phyloP scores from a whole-genome alignment of 2,797 vertebrate species.

The Lerista edwardsae region DNA sequence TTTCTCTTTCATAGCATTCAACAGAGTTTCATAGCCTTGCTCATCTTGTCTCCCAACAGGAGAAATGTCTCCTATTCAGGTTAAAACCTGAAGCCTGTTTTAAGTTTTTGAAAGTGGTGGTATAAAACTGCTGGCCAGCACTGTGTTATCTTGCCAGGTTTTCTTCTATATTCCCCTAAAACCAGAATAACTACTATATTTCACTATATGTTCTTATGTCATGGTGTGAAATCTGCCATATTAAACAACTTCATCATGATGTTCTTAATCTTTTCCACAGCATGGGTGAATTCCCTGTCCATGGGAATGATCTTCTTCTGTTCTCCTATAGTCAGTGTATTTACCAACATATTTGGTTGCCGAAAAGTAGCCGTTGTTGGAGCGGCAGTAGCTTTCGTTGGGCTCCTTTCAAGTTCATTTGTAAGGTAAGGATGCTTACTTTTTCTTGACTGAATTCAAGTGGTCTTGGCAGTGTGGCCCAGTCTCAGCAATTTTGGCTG shows the following conservation, averaged over 20 bases:
- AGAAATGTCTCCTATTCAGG: too few relatives aligned
- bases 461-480: background rate
- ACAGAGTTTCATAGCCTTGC: background rate
- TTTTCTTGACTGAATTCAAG: background rate
- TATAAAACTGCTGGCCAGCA: background rate
- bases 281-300: slow-evolving; percentile 92
- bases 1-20: background rate
- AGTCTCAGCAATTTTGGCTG: background rate
- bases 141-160: background rate
- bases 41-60: background rate
- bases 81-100: background rate
- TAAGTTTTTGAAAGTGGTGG: background rate
- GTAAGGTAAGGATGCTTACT: slow-evolving; percentile 83
- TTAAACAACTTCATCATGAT: background rate
- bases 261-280: slow-evolving; percentile 75
- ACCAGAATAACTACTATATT: background rate
- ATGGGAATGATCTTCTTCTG: slow-evolving; percentile 99
- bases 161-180: background rate
- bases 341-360: slow-evolving; percentile 93
- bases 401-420: slow-evolving; percentile 92
- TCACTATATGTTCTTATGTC: background rate
- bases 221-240: background rate
- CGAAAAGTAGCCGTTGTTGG: slow-evolving; percentile 87
- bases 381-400: slow-evolving; percentile 86
- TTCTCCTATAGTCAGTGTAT: slow-evolving; percentile 93